Evolutionary conservation across 2,888 invertebrate species (phyloP), one percentile per base, ranked within the genome.

Genomic region (Apocheima hispidaria): DNA sequence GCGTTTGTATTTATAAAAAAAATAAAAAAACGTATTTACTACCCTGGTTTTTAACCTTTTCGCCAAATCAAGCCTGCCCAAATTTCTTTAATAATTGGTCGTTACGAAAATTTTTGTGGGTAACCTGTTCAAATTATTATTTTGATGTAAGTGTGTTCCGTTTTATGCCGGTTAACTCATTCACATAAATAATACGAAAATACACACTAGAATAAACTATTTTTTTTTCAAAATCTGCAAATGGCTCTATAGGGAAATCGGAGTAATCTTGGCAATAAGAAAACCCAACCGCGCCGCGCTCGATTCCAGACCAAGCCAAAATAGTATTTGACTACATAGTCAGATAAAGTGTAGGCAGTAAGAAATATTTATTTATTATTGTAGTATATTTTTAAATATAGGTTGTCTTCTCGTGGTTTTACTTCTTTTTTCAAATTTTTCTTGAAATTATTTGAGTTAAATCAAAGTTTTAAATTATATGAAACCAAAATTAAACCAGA

Each of bases 321-420:
- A 74, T 69, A 75, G 71, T 78, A 78, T 78, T 72, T 77, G 66
- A 71, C 69, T 62, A 35, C 60, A 26, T n/a, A 10, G 69, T 71
- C 70, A 71, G 68, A 52, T 58, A 62, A 58, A 66, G 70, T 56
- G n/a, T n/a, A 18, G 3, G 3, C 60, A 60, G 43, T 28, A 54
- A 18, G 41, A 7, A n/a, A 21, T 6, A 6, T 26, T 26, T n/a
- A n/a, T n/a, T n/a, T n/a, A n/a, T n/a, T n/a, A n/a, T n/a, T n/a
- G n/a, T n/a, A n/a, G n/a, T n/a, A n/a, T n/a, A n/a, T n/a, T n/a
- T n/a, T n/a, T n/a, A n/a, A n/a, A n/a, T n/a, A n/a, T n/a, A n/a
- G n/a, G n/a, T n/a, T n/a, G n/a, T 10, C 10, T 9, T 30, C 10
- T 10, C 1, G 30, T 7, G 23, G 23, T 23, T 23, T 2, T n/a